Conservation (phyloP, 2,888 invertebrate genomes). For the Parasteatoda lunata region DNA sequence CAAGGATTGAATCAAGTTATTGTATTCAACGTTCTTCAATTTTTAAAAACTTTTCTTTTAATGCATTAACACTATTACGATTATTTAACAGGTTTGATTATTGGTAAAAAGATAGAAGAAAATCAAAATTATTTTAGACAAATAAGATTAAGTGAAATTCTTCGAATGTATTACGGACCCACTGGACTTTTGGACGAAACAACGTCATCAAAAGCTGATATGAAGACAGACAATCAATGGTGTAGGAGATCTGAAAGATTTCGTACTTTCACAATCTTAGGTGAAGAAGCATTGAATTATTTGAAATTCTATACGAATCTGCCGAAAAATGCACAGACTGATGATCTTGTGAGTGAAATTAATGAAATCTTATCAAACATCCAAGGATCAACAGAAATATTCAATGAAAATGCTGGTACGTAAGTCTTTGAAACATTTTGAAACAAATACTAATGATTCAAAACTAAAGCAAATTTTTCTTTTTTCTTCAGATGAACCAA, state of each 20-base stretch:
- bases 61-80: too few species aligned
- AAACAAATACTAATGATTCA: too few species aligned
- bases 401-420: constrained; percentile 26
- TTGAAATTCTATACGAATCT: constrained; percentile 11
- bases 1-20: too few species aligned
- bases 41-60: too few species aligned
- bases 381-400: constrained; percentile 15
- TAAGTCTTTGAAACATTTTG: background rate
- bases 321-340: background rate
- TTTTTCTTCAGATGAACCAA: constrained; percentile 15
- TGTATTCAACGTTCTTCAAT: too few species aligned
- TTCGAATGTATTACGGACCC: constrained; percentile 68
- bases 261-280: background rate
- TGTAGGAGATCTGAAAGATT: constrained; percentile 26
- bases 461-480: background rate
- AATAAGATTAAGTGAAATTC: constrained; percentile 66
- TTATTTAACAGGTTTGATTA: constrained; percentile 29
- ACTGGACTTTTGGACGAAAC: constrained; percentile 24
- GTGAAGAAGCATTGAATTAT: constrained; percentile 18
- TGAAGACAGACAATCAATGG: constrained; percentile 14
- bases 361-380: background rate
- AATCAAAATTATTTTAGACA: constrained; percentile 6
- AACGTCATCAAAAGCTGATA: background rate
- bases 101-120: constrained; percentile 33
- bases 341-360: background rate